Percentiles rank a stretch among this genome's conserved stretches.
These are phyloP conservation scores for Drosophila bunnanda DNA, from an alignment of 2,888 invertebrate genomes.

Conservation along the genomic window DNA sequence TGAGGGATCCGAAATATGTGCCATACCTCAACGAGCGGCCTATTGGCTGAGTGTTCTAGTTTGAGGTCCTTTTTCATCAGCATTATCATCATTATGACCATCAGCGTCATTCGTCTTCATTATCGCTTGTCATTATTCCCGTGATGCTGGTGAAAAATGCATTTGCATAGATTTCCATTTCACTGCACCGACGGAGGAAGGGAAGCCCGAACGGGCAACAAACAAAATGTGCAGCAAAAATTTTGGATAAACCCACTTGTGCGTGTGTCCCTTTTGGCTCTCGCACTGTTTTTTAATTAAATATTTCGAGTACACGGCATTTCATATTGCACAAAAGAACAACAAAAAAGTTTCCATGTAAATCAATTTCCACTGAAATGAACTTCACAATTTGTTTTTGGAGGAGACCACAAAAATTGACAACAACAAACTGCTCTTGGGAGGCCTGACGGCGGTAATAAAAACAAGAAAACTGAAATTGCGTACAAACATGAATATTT, in stretches of 20 bases:
- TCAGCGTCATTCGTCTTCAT: conserved; percentile 37
- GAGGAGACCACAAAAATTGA: conserved; percentile 35
- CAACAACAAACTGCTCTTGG: conserved; percentile 24
- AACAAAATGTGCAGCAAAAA: conserved; percentile 47
- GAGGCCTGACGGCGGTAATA: conserved; percentile 12
- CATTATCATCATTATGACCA: conserved; percentile 19
- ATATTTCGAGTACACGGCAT: conserved; percentile 63
- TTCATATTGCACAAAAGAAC: conserved; percentile 43
- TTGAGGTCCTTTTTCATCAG: conserved; percentile 7
- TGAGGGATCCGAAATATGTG: conserved; percentile 12
- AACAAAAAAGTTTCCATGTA: conserved; percentile 68
- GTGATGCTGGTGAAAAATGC: conserved; percentile 40
- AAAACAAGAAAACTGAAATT: conserved; percentile 60
- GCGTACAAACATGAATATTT: conserved; percentile 74
- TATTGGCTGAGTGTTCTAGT: conserved; percentile 13
- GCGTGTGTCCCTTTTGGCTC: neutral
- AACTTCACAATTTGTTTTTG: conserved; percentile 63
- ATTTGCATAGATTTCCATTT: conserved; percentile 70
- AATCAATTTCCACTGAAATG: conserved; percentile 75
- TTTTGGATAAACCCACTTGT: conserved; percentile 38
- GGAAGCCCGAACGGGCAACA: conserved; percentile 37
- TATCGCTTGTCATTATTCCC: conserved; percentile 46
- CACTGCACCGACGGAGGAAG: conserved; percentile 32
- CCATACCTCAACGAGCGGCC: conserved; percentile 4
- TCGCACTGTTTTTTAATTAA: conserved; percentile 72